Base-by-base conservation (phyloP, 2,888 invertebrate genomes). In the Eristalis pertinax region DNA sequence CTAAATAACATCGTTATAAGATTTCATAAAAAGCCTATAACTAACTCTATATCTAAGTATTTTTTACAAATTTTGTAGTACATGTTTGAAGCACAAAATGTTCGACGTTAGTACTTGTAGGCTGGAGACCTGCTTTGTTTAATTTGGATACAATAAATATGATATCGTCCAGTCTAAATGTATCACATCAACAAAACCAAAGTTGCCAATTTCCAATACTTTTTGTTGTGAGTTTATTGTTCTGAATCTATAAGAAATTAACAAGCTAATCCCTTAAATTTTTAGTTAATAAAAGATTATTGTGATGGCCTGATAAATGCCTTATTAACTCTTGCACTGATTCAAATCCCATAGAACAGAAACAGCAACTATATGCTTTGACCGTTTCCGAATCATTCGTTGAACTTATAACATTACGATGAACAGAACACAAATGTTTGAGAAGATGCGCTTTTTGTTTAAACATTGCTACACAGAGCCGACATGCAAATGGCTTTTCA, bases 401-500 rank as follows among this genome's bases (percentile, higher is more conserved):
- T 63, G 92, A 92, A 62, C 97, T 97, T 93, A 97, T 97, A 87
- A 97, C 97, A 92, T 97, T 97, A 89, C 97, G 95, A 94, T 97
- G 97, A 86, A 97, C 97, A 89, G 97, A 97, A 93, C 97, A 97
- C 91, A 97, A 94, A 91, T 97, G 97, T 94, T 97, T 97, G 84
- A 97, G 93, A 90, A 97, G 94, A 92, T 97, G 97, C 7, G 97
- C 97, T 92, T 97, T 97, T 91, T 97, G 97, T 93, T 97, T 97
- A 93, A 97, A 97, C 97, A 97, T 97, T 77, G 97, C 97, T 82
- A 97, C 97, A 91, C 97, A 97, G 65, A 97, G 94, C 90, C 97
- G 95, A 94, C 97, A 97, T 89, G 97, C 97, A 91, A 97, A 97
- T 0, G 97, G 97, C 92, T 97, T 97, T 90, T 97, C 97, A 82